Conservation (phyloP, 37 sponge, comb jelly and placozoan species). For the Halichondria panicea region DNA sequence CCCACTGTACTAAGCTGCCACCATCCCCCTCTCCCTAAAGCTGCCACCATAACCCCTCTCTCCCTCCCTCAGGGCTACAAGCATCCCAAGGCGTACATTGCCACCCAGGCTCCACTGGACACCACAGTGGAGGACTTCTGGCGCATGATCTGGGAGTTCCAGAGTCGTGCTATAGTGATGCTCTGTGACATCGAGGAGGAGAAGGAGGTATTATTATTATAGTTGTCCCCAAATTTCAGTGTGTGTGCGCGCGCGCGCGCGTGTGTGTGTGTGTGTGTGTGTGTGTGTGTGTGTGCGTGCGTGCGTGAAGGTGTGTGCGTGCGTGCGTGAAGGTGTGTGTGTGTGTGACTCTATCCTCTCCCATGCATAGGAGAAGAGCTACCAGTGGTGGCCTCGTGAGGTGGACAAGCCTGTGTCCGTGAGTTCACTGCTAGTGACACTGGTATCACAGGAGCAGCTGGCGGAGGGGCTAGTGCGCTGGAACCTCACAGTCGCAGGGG, state of each 20-base stretch:
- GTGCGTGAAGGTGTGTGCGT: too few relatives aligned
- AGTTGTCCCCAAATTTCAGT: too few relatives aligned
- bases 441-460: conserved; percentile 8
- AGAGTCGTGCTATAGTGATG: conserved; percentile 54
- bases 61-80: conserved; percentile 59
- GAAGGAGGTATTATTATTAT: too few relatives aligned
- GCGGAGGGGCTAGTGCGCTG: not conserved
- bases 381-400: conserved; percentile 55
- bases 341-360: too few relatives aligned
- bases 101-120: conserved; percentile 64
- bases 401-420: not conserved
- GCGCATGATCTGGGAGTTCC: conserved; percentile 74
- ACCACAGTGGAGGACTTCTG: conserved; percentile 60
- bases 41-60: too few relatives aligned
- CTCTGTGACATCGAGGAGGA: conserved; percentile 31
- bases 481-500: conserved; percentile 54
- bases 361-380: conserved; percentile 21
- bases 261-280: too few relatives aligned
- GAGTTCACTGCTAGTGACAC: conserved; percentile 37
- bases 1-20: too few relatives aligned
- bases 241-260: too few relatives aligned
- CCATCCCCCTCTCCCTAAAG: too few relatives aligned
- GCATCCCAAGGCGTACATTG: conserved; percentile 62
- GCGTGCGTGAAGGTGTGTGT: too few relatives aligned
- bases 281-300: too few relatives aligned